Conservation (phyloP, 2,888 invertebrate genomes). For the Entomobrya proxima region DNA sequence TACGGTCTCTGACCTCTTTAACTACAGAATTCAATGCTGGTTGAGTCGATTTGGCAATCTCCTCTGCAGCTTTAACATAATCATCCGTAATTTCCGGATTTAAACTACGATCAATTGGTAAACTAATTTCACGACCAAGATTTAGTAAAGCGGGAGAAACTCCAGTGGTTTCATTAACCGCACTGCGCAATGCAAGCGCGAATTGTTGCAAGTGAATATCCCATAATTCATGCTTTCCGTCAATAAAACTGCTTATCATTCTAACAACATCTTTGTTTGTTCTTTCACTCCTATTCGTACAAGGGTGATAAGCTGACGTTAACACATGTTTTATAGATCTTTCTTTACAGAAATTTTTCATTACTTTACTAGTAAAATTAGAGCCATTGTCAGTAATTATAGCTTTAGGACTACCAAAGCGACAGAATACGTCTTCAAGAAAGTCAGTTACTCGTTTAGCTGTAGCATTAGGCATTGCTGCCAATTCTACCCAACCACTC, state of each 20-base stretch:
- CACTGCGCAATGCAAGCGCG: slow-evolving; percentile 23
- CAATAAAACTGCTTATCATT: slow-evolving; percentile 7
- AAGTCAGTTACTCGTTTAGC: slow-evolving; percentile 47
- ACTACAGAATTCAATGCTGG: background rate
- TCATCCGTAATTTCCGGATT: background rate
- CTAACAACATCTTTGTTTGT: slow-evolving; percentile 48
- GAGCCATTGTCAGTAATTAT: slow-evolving; percentile 44
- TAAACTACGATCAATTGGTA: slow-evolving; percentile 44
- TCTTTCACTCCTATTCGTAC: slow-evolving; percentile 19
- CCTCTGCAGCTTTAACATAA: background rate
- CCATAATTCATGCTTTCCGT: slow-evolving; percentile 19
- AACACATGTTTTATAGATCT: slow-evolving; percentile 37
- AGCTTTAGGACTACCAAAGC: slow-evolving; percentile 64
- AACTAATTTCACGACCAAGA: slow-evolving; percentile 31
- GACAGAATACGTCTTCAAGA: slow-evolving; percentile 68
- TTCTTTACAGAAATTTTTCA: slow-evolving; percentile 30
- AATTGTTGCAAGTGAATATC: slow-evolving; percentile 23
- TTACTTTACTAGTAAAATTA: slow-evolving; percentile 28
- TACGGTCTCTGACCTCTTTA: slow-evolving; percentile 20
- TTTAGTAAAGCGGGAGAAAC: slow-evolving; percentile 36
- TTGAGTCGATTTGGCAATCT: background rate
- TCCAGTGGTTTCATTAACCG: slow-evolving; percentile 23
- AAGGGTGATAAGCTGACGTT: slow-evolving; percentile 12
- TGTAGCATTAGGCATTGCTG: slow-evolving; percentile 57
- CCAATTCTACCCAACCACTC: slow-evolving; percentile 68